A percentile compares a stretch with the other conserved stretches of the same genome.
These are phyloP conservation scores for Peromyscus nudipes DNA, from an alignment of 2,797 vertebrate genomes.

Conservation along the genomic window DNA sequence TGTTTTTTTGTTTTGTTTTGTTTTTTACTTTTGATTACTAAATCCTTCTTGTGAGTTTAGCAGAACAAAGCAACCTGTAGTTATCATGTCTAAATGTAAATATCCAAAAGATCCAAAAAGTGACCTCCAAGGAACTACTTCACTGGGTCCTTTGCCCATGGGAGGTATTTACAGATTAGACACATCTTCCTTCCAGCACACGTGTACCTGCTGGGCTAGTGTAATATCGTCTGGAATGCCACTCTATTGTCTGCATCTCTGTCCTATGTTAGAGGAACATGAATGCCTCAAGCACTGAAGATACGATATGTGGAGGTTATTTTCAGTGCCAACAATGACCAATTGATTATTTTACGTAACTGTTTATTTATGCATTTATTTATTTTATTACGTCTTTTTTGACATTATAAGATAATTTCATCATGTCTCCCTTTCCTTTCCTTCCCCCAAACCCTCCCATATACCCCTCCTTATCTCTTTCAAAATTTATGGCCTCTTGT, in stretches of 20 bases:
- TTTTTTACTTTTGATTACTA: neutral
- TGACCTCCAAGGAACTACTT: neutral
- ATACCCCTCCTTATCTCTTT: neutral
- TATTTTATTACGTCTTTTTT: neutral
- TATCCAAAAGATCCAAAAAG: neutral
- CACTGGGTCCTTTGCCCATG: neutral
- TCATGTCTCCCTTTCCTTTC: neutral
- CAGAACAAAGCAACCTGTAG: neutral
- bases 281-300: accelerated
- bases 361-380: neutral
- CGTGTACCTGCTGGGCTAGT: neutral
- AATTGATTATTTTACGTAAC: no score
- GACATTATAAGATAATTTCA: neutral
- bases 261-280: accelerated
- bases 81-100: neutral
- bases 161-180: neutral
- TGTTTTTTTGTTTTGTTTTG: neutral
- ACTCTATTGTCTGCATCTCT: neutral
- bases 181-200: accelerated
- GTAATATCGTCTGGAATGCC: accelerated
- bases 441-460: neutral
- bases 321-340: accelerated
- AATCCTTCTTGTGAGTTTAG: neutral
- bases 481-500: neutral
- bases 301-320: accelerated